A percentile compares a stretch with the other conserved stretches of the same genome.
phyloP scores from a whole-genome alignment of 2,888 invertebrate species.

The Andrena praecox region DNA sequence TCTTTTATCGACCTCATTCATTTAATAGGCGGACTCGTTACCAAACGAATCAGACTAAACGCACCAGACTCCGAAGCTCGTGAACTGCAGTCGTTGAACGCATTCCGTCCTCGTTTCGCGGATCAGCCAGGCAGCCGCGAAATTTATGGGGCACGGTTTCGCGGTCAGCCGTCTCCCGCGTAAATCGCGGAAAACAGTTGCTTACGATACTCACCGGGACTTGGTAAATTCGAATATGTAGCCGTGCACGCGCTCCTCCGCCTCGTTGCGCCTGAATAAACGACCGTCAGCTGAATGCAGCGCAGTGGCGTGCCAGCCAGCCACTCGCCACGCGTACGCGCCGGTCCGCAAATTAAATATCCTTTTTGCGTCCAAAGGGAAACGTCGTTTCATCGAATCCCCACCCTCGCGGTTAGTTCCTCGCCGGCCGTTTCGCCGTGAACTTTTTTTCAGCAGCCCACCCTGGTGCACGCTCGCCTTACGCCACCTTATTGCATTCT shows the following conservation, averaged over 20 bases:
- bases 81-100: not conserved
- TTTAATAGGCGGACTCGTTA: too few relatives aligned
- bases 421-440: not conserved
- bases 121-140: slow-evolving; percentile 25
- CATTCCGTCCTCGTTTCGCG: slow-evolving; percentile 18
- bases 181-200: slow-evolving; percentile 54
- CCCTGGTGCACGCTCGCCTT: not conserved
- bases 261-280: slow-evolving; percentile 15
- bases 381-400: not conserved
- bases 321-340: not conserved
- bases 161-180: slow-evolving; percentile 36
- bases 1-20: too few relatives aligned
- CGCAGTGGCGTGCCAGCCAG: slow-evolving; percentile 3
- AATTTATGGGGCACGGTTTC: slow-evolving; percentile 42
- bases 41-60: not conserved
- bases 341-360: not conserved
- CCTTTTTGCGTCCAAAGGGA: not conserved
- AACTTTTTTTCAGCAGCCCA: not conserved
- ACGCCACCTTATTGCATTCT: slow-evolving; percentile 25
- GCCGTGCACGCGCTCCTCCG: not conserved
- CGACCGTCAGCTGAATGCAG: slow-evolving; percentile 6
- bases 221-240: slow-evolving; percentile 41
- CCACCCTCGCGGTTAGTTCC: not conserved
- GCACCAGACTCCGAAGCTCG: not conserved
- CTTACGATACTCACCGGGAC: slow-evolving; percentile 39